These are phyloP conservation scores for Yponomeuta malinellus DNA, from an alignment of 2,888 invertebrate genomes.

Conservation along the genomic window DNA sequence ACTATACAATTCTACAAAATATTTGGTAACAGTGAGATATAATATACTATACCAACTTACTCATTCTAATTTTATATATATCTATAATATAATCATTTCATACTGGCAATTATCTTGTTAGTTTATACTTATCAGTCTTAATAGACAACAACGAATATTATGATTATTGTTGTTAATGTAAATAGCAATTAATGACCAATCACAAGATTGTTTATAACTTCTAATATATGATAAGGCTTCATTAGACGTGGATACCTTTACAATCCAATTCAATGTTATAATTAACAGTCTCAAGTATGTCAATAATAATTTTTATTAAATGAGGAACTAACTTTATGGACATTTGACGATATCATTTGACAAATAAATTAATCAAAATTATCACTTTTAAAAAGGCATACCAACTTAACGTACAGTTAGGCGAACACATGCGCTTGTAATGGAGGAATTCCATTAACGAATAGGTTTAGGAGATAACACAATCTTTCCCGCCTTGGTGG, in stretches of 20 bases:
- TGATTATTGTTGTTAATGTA: constrained; percentile 33
- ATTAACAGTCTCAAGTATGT: constrained; percentile 50
- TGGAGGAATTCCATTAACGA: constrained; percentile 66
- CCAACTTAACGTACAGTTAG: constrained; percentile 50
- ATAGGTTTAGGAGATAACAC: constrained; percentile 58
- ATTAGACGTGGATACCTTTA: constrained; percentile 42
- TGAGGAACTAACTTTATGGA: constrained; percentile 47
- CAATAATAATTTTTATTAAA: constrained; percentile 34
- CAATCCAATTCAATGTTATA: constrained; percentile 35
- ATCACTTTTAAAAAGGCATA: constrained; percentile 61
- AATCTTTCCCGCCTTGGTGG: constrained; percentile 28
- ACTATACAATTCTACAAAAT: constrained; percentile 63
- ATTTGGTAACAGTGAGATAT: constrained; percentile 75
- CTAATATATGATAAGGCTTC: constrained; percentile 38
- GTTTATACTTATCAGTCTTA: constrained; percentile 65
- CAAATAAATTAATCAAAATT: constrained; percentile 37
- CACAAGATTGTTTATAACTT: constrained; percentile 19
- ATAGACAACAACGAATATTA: constrained; percentile 42
- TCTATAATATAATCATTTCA: constrained; percentile 33
- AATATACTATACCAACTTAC: constrained; percentile 54
- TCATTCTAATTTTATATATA: constrained; percentile 40
- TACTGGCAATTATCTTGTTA: constrained; percentile 55
- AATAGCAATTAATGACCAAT: constrained; percentile 23
- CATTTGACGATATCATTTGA: constrained; percentile 51
- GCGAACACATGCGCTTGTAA: constrained; percentile 69